Percentiles rank a stretch among this genome's conserved stretches.
Evolutionary conservation across 2,113 vertebrate genomes (phyloP).

Genomic region (Gallinago media): DNA sequence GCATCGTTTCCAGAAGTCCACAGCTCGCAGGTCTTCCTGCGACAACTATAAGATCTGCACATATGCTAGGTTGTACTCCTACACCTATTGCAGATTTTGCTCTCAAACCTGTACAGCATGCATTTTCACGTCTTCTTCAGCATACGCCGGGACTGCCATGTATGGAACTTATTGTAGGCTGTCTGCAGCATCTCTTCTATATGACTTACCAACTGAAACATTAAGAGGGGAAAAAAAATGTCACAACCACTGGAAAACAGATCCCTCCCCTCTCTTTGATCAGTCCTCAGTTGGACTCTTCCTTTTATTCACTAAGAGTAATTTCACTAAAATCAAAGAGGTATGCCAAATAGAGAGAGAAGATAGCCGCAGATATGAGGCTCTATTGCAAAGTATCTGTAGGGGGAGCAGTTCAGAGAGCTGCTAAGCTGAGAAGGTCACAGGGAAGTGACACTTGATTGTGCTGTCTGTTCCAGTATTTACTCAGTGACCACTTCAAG

Average conservation of each 20-base stretch:
- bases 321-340: not conserved
- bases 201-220: conserved; percentile 89
- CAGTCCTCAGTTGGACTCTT: not conserved
- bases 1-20: conserved; percentile 70
- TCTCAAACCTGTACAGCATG: conserved; percentile 50
- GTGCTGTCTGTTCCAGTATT: not conserved
- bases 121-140: conserved; percentile 93
- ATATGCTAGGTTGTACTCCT: conserved; percentile 72
- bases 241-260: not conserved
- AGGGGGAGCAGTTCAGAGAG: not conserved
- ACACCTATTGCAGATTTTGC: conserved; percentile 66
- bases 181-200: conserved; percentile 98
- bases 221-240: not conserved
- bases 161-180: conserved; percentile 95
- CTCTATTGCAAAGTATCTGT: not conserved
- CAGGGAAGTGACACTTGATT: not conserved
- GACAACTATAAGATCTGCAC: conserved; percentile 63
- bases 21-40: conserved; percentile 66
- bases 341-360: not conserved
- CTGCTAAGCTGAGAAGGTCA: not conserved
- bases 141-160: conserved; percentile 95
- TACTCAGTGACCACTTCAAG: not conserved
- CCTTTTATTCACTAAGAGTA: not conserved
- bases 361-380: not conserved
- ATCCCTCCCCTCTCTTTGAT: not conserved